phyloP scores from a whole-genome alignment of 2,888 invertebrate species.

The Lochmaea capreae region DNA sequence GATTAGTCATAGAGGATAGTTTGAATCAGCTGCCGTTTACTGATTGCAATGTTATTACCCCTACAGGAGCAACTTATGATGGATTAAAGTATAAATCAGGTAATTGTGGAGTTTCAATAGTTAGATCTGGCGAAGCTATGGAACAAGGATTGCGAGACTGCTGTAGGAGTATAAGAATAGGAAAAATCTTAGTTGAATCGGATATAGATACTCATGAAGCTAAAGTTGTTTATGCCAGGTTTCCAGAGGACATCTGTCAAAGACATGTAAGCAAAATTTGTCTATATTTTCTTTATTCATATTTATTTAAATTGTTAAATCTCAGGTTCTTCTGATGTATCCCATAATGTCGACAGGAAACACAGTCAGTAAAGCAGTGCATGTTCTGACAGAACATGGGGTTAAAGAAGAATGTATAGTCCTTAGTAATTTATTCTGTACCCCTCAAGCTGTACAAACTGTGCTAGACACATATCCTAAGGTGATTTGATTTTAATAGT shows the following conservation, averaged over 20 bases:
- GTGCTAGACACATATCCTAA: slow-evolving; percentile 85
- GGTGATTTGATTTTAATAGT: slow-evolving; percentile 58
- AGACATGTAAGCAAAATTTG: slow-evolving; percentile 69
- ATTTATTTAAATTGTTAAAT: slow-evolving; percentile 25
- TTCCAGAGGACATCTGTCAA: slow-evolving; percentile 93
- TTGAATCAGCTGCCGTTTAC: slow-evolving; percentile 96
- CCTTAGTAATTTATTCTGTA: slow-evolving; percentile 97
- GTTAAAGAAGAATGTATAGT: slow-evolving; percentile 95
- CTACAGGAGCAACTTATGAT: slow-evolving; percentile 90
- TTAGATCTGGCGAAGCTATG: slow-evolving; percentile 78
- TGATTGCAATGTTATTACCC: slow-evolving; percentile 90
- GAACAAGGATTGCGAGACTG: slow-evolving; percentile 88
- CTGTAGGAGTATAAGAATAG: slow-evolving; percentile 97
- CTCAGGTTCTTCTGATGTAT: slow-evolving; percentile 91
- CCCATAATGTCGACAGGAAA: slow-evolving; percentile 99
- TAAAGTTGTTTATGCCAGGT: slow-evolving; percentile 95
- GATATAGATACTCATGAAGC: slow-evolving; percentile 97
- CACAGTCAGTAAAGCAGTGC: slow-evolving; percentile 93
- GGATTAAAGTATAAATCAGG: slow-evolving; percentile 96
- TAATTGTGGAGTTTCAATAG: slow-evolving; percentile 95
- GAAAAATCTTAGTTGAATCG: slow-evolving; percentile 97
- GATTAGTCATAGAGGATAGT: slow-evolving; percentile 97
- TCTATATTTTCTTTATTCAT: neutral
- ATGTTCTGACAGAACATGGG: slow-evolving; percentile 92
- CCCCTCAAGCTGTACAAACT: slow-evolving; percentile 88